Evolutionary conservation across 1,140 invertebrate genomes (phyloP), one percentile per base, ranked within the genome.

Genomic region (Dinoponera quadriceps): DNA sequence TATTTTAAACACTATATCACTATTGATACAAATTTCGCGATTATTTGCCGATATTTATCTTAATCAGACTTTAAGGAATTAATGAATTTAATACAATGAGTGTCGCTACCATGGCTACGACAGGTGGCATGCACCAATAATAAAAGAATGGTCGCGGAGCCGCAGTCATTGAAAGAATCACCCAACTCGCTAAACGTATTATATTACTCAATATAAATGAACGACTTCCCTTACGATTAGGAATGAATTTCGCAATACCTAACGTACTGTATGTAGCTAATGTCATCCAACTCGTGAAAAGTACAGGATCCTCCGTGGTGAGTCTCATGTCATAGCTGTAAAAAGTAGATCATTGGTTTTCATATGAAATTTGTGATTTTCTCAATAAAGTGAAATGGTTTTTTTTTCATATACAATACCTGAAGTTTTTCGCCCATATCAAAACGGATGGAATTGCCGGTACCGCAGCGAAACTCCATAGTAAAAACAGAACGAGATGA

Each of bases 391-490:
- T 69, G 18, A 27, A 27, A 74, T 44, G 16, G 60, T 38, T 62
- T 49, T 69, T 57, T 60, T 60, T 22, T 74, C 27, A 29, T 71
- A 74, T 22, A 57, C 44, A 54, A 68, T 85, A 91, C 88, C 87
- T 89, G 71, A 89, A 90, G 90, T 94, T 94, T 89, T 94, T 94
- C 4, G 94, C 94, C 94, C 94, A 95, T 27, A 94, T 92, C 2
- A 95, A 83, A 18, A 92, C 91, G 62, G 92, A 92, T 22, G 94
- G 94, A 57, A 94, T 63, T 27, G 93, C 92, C 54, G 94, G 88
- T 29, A 94, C 27, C 3, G 94, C 90, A 38, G 90, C 84, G 51
- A 94, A 91, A 77, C 85, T 89, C 87, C 91, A 93, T 18, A 93
- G 84, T 22, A 94, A 72, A 38, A 95, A 93, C 13, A 95, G 22